A percentile compares a stretch with the other conserved stretches of the same genome.
These are phyloP conservation scores for Conchocele bisecta DNA, from an alignment of 2,888 invertebrate genomes.

Conservation along the genomic window DNA sequence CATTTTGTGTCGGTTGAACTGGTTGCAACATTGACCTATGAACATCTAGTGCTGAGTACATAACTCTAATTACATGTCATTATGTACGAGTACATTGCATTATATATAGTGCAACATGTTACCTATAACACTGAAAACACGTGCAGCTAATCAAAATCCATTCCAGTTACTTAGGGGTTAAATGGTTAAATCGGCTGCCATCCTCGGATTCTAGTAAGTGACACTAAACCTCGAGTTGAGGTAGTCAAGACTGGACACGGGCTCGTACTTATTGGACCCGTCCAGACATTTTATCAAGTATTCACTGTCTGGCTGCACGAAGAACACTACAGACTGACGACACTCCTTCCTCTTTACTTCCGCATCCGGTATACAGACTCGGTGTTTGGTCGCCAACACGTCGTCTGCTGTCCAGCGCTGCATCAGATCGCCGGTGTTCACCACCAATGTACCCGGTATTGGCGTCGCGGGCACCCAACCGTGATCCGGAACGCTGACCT, in stretches of 20 bases:
- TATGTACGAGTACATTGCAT: too few species aligned
- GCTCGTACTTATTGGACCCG: constrained; percentile 69
- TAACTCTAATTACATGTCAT: too few species aligned
- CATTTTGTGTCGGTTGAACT: too few species aligned
- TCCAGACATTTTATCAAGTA: constrained; percentile 53
- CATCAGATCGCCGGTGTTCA: neutral
- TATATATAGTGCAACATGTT: too few species aligned
- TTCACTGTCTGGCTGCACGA: neutral
- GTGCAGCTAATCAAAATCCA: too few species aligned
- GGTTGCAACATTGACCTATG: too few species aligned
- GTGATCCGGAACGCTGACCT: neutral
- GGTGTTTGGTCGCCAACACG: neutral
- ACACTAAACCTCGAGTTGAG: constrained; percentile 35
- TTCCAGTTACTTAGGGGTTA: too few species aligned
- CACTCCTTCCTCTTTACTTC: neutral
- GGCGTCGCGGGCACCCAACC: neutral
- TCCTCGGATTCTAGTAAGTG: constrained; percentile 11
- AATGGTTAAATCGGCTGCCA: too few species aligned
- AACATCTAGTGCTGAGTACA: too few species aligned
- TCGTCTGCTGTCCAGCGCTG: constrained; percentile 3
- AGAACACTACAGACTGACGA: neutral
- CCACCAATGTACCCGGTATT: neutral
- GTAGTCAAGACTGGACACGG: constrained; percentile 63
- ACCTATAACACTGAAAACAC: too few species aligned
- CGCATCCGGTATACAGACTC: neutral